Evolutionary conservation across 1,140 invertebrate species (phyloP).

Genomic region (Cecropterus lyciades): DNA sequence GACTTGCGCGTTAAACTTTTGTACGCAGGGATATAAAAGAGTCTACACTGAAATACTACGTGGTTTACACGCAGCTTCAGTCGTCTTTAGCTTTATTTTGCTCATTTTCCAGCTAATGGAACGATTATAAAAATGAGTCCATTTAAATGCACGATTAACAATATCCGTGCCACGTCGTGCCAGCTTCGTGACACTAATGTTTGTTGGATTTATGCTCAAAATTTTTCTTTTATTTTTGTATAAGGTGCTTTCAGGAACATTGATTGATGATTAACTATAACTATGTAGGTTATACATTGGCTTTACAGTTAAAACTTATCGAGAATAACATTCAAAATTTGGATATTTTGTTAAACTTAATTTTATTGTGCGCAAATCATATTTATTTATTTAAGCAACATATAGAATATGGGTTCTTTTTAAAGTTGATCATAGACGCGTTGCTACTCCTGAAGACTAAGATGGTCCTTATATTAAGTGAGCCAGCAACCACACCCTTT

Average conservation of each 20-base stretch:
- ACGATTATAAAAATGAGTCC: conserved; percentile 7
- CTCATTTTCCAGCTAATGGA: conserved; percentile 1
- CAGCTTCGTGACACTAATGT: conserved; percentile 27
- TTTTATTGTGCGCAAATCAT: no score
- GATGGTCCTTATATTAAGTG: no score
- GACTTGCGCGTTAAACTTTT: conserved; percentile 74
- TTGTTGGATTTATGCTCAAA: conserved; percentile 6
- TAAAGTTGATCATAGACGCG: no score
- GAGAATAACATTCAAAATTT: no score
- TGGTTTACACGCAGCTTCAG: background rate
- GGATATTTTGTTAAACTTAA: no score
- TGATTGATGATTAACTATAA: no score
- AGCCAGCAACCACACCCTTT: no score
- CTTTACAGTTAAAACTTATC: no score
- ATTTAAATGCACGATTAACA: conserved; percentile 9
- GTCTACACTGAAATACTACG: conserved; percentile 3
- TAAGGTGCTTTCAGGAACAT: background rate
- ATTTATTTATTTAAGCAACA: no score
- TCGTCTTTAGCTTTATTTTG: background rate
- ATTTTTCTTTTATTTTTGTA: conserved; percentile 13
- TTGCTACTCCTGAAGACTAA: no score
- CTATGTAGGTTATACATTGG: no score
- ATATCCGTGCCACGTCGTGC: conserved; percentile 25
- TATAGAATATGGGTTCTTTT: no score
- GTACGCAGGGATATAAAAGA: conserved; percentile 21